Conservation (phyloP, 2,797 vertebrate genomes). For the Sebastes miniatus region DNA sequence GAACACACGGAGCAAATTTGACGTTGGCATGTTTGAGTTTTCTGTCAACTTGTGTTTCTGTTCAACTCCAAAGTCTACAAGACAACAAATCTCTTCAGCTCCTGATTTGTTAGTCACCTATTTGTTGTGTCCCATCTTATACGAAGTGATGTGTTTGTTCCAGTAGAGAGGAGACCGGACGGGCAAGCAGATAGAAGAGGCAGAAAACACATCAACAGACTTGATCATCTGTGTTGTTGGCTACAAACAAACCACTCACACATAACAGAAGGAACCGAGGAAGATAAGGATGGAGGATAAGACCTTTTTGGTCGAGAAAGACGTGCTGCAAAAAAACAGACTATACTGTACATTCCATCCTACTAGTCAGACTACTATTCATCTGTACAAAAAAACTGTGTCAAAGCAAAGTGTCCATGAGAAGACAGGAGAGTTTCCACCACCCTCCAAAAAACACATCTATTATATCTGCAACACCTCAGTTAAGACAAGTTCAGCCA, state of each 20-base stretch:
- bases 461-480: conserved; percentile 1
- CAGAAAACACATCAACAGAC: conserved; percentile 33
- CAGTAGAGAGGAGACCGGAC: not conserved
- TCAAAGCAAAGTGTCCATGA: conserved; percentile 23
- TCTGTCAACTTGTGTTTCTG: not conserved
- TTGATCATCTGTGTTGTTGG: conserved; percentile 7
- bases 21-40: not conserved
- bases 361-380: not conserved
- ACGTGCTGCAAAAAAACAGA: not conserved
- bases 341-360: not conserved
- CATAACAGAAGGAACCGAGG: not conserved
- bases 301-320: conserved; percentile 16
- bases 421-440: not conserved
- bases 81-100: not conserved
- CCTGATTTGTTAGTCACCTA: not conserved
- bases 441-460: not conserved
- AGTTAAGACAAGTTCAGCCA: not conserved
- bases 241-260: conserved; percentile 20
- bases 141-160: not conserved
- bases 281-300: not conserved
- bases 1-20: not conserved
- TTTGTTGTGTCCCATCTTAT: not conserved
- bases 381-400: conserved; percentile 19
- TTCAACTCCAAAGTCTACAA: not conserved
- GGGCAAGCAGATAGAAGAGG: not conserved